These are phyloP conservation scores for Leptinotarsa rubiginosa DNA, from an alignment of 2,888 invertebrate genomes.

Conservation along the genomic window DNA sequence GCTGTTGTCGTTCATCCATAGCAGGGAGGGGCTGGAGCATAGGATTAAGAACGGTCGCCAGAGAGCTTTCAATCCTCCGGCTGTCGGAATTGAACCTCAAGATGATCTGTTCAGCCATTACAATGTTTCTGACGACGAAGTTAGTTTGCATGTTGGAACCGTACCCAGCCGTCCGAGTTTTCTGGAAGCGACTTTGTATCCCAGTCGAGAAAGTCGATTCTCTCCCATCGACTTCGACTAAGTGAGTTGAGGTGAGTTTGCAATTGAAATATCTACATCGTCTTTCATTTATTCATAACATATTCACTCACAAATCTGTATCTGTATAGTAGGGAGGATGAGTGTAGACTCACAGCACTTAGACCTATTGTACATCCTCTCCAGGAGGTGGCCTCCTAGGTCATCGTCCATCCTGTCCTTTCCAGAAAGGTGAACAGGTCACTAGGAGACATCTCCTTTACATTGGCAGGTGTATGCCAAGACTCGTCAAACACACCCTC, in stretches of 20 bases:
- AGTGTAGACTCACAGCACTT: no score
- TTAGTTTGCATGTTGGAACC: constrained; percentile 55
- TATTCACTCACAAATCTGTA: no score
- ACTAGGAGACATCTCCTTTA: no score
- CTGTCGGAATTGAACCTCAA: constrained; percentile 43
- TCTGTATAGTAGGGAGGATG: no score
- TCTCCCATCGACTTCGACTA: constrained; percentile 30
- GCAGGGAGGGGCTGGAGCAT: constrained; percentile 71
- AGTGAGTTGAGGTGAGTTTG: neutral
- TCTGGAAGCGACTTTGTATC: constrained; percentile 50
- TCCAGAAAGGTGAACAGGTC: no score
- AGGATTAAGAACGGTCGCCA: constrained; percentile 51
- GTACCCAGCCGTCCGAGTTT: constrained; percentile 51
- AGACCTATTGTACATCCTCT: no score
- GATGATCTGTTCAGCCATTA: constrained; percentile 51
- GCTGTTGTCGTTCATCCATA: constrained; percentile 74
- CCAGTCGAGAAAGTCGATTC: constrained; percentile 49
- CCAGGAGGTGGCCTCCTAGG: no score
- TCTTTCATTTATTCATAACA: no score
- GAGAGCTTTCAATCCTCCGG: constrained; percentile 58
- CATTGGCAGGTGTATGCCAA: no score
- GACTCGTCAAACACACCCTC: no score
- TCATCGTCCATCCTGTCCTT: no score
- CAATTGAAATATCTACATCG: neutral
- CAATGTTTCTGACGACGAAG: constrained; percentile 55